Evolutionary conservation across 2,888 invertebrate species (phyloP), one percentile per base, ranked within the genome.

Genomic region (Gymnosoma rotundatum): DNA sequence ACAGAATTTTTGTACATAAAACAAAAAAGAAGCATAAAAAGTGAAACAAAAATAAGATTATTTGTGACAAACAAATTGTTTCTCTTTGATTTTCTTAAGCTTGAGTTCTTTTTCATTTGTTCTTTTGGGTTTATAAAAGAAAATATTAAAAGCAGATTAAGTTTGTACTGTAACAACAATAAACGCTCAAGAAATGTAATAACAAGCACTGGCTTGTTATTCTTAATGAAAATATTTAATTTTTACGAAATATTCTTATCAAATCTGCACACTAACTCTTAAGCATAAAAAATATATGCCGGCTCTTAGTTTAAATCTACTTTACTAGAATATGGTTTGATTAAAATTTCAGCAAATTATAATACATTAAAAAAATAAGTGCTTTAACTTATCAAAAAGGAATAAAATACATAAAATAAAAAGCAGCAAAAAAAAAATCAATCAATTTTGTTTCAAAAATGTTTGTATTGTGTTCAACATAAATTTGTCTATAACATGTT

Each of bases 401-500:
- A 18, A 54, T 2, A 67, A 54, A 8, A 20, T 12, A 32, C 8
- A 32, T 32, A 2, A 32, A 7, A 79, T 36, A 2, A 25, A 32
- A 45, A 20, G 14, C 48, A 38, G 10, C 20, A 9, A 32, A 52
- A 74, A 74, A 80, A 82, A 80, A 38, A 81, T 75, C 75, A 82
- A 82, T 75, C 70, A 82, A 82, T 60, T 72, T 25, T 52, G 56
- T 20, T 75, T 74, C 9, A 63, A 64, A 66, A 66, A 79, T 42
- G 18, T 61, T 72, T 79, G 52, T 60, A 60, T 52, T 73, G 60
- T 60, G 73, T 70, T 70, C 50, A 75, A 48, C 70, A 76, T 76
- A 76, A 72, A 72, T 76, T 82, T 82, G 81, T 75, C 75, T 82
- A 76, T 76, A 76, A 82, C 81, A 82, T 82, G 81, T 82, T 82